Evolutionary conservation across 2,888 invertebrate species (phyloP), one percentile per base, ranked within the genome.

Genomic region (Trichogramma dendrolimi): DNA sequence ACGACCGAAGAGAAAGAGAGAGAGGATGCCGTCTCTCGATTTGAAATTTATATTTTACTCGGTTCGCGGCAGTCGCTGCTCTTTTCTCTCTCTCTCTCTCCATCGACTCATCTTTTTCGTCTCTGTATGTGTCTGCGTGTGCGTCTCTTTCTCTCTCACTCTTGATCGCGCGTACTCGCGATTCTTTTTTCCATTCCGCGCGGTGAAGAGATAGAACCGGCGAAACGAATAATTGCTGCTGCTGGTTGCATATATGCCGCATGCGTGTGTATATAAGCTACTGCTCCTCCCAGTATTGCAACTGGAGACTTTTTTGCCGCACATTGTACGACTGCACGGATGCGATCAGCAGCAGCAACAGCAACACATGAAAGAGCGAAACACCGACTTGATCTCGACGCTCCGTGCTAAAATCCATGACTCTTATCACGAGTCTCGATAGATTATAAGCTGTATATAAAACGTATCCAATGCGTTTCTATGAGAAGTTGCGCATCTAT

Each of bases 41-140:
- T 67, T 66, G 58, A 66, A 64, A 67, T 64, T 67, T 67, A 64
- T 67, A 64, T 62, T 67, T 64, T 56, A 47, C 60, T 49, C 52
- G 48, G 52, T 61, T 65, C 43, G 47, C 57, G 63, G 50, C 50
- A 58, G 53, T 63, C 64, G 60, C 66, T 61, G 63, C 61, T 64
- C 47, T 6, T 58, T 56, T 62, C 62, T 56, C 62, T 62, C 65
- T 43, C 39, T 51, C 42, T 55, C 52, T 27, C 51, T 38, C 52
- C 48, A 2, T 27, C 27, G 27, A 27, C 27, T 27, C 27, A 27
- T 27, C 27, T 27, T 27, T 27, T 27, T 27, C 27, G 49, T 58
- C 60, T 57, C 54, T 64, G 66, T 61, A 27, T 27, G 27, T 27
- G 27, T 27, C 27, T 50, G 64, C 59, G 38, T 55, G 65, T 67